Evolutionary conservation across 2,113 vertebrate genomes (phyloP).

Genomic region (Nothocercus julius): DNA sequence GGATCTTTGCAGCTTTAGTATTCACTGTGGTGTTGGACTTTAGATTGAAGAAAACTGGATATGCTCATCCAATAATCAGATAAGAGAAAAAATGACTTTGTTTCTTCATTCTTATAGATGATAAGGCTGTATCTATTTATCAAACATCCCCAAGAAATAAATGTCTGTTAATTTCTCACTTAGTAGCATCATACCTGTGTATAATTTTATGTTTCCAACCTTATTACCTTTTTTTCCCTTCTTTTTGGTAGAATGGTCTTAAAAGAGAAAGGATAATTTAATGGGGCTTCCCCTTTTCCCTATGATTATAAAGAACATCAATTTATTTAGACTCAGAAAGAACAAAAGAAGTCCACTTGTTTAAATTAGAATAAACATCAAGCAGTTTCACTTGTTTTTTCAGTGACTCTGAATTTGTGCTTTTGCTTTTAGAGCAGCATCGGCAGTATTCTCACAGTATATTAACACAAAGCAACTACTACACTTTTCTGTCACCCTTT

Average conservation of each 20-base stretch:
- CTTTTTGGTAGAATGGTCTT: not conserved
- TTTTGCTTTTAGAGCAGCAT: not conserved
- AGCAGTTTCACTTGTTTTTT: not conserved
- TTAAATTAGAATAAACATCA: not conserved
- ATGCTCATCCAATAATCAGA: not conserved
- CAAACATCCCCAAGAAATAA: slow-evolving; percentile 2
- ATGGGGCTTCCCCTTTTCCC: not conserved
- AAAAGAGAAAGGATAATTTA: not conserved
- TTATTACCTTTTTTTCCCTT: not conserved
- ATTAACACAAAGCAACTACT: not conserved
- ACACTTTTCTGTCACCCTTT: not conserved
- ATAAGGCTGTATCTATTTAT: slow-evolving; percentile 51
- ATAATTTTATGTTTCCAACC: not conserved
- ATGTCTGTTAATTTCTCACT: not conserved
- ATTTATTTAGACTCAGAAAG: slow-evolving; percentile 1
- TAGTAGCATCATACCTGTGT: slow-evolving; percentile 5
- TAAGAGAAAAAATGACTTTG: slow-evolving; percentile 16
- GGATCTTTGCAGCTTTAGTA: not conserved
- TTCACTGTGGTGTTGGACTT: not conserved
- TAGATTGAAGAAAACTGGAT: slow-evolving; percentile 1
- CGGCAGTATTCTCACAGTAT: not conserved
- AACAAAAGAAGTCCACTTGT: not conserved
- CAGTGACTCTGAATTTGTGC: not conserved
- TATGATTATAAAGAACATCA: not conserved
- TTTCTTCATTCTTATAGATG: slow-evolving; percentile 16